Base-by-base conservation (phyloP, 2,888 invertebrate genomes). In the Calliscelio sp. region DNA sequence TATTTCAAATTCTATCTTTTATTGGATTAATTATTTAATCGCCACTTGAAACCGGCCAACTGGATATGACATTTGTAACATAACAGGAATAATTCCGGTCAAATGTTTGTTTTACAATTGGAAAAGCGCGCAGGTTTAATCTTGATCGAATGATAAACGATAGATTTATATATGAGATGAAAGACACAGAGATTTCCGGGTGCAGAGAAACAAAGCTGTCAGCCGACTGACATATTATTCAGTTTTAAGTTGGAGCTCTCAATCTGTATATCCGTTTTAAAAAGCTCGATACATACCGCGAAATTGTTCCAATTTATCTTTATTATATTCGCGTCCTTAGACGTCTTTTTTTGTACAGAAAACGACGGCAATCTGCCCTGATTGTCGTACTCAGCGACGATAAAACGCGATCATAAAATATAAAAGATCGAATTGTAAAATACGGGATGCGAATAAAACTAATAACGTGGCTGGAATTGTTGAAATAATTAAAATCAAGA, bases 371-470 rank as follows among this genome's bases (percentile, higher is more conserved):
- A 61, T 41, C 25, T 38, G n/a, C 10, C 10, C 25, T 28, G 18
- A 53, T 53, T 53, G 25, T 53, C 8, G 53, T 24, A 25, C 41
- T 53, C 38, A 38, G 10, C 14, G 68, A 20, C 68, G 20, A 24
- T 68, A 38, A 68, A 53, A 53, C 53, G 35, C 38, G 38, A 38
- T 24, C 59, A 38, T 53, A 53, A 38, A 24, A 53, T 38, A 18
- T 35, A 32, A n/a, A n/a, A 49, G 35, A 51, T 51, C 16, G 8
- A 24, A 61, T 24, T 24, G 41, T n/a, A 41, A 66, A 49, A 51
- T 22, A 35, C 35, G 32, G n/a, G n/a, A 16, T n/a, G n/a, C 28
- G 18, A 51, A 51, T 51, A 66, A 66, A 32, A 35, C 10, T 11
- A 28, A 25, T 49, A 28, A n/a, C 10, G 22, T 22, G 28, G 28